A percentile compares a stretch with the other conserved stretches of the same genome.
These are phyloP conservation scores for Pherbina coryleti DNA, from an alignment of 2,888 invertebrate genomes.

Conservation along the genomic window DNA sequence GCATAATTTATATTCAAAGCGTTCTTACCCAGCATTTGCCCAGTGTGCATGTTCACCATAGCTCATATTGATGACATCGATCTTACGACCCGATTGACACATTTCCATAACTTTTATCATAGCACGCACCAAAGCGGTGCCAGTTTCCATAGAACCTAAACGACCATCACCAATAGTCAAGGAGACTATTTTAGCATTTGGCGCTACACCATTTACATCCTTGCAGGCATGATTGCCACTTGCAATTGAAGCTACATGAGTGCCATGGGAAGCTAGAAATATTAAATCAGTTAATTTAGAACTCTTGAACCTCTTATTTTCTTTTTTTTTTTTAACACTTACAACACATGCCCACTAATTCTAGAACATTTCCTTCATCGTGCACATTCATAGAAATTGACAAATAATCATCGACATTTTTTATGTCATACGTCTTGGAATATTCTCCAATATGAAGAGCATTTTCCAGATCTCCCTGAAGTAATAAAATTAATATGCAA, in stretches of 20 bases:
- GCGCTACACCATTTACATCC: constrained; percentile 94
- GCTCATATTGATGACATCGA: constrained; percentile 97
- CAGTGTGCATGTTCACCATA: constrained; percentile 97
- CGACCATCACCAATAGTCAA: constrained; percentile 94
- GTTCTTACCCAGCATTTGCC: constrained; percentile 87
- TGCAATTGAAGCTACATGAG: constrained; percentile 97
- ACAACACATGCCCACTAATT: constrained; percentile 96
- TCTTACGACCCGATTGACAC: constrained; percentile 72
- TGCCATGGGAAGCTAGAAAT: constrained; percentile 90
- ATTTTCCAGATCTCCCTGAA: constrained; percentile 82
- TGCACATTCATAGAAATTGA: constrained; percentile 94
- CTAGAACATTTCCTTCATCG: constrained; percentile 89
- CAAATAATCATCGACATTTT: constrained; percentile 84
- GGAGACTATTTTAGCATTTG: constrained; percentile 94
- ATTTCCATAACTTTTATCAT: constrained; percentile 89
- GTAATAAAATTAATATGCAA: constrained; percentile 60
- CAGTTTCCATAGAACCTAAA: constrained; percentile 96
- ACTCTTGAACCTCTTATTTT: not conserved
- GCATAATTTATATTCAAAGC: not conserved
- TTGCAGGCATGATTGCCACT: constrained; percentile 88
- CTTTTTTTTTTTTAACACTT: constrained; percentile 66
- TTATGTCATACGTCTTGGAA: constrained; percentile 82
- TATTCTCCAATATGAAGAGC: constrained; percentile 87
- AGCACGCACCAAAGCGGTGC: constrained; percentile 90
- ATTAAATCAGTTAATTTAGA: not conserved